phyloP scores from a whole-genome alignment of 53 echinoderm and acorn worm species.

The Pentamera pediparva region DNA sequence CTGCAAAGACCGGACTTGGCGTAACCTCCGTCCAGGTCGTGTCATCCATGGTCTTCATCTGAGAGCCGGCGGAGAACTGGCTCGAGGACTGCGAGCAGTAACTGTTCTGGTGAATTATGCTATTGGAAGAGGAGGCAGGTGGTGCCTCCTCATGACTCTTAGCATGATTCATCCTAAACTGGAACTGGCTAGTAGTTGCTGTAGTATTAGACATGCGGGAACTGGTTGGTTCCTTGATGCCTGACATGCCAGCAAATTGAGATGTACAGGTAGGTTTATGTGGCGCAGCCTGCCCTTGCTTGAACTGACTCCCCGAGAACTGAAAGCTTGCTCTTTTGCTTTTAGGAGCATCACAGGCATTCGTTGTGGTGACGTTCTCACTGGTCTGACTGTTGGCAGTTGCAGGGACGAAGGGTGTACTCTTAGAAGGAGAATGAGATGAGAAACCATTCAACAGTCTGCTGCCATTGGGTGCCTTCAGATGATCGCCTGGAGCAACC shows the following conservation, averaged over 20 bases:
- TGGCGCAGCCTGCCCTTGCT: too few species aligned
- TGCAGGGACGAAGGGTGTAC: too few species aligned
- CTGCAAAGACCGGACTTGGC: slow-evolving; percentile 21
- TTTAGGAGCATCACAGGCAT: too few species aligned
- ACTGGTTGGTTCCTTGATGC: neutral
- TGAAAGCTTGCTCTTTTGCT: too few species aligned
- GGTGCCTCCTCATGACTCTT: neutral
- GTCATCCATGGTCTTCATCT: neutral
- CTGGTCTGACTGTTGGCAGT: too few species aligned
- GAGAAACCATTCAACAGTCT: too few species aligned
- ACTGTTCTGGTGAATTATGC: neutral
- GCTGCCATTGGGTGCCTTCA: too few species aligned
- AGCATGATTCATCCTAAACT: neutral
- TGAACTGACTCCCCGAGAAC: too few species aligned
- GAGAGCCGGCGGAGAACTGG: slow-evolving; percentile 7
- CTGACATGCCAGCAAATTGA: neutral
- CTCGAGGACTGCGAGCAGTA: neutral
- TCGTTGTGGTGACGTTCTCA: too few species aligned
- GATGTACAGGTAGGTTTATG: neutral
- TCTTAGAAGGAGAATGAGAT: neutral
- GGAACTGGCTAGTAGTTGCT: neutral
- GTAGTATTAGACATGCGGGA: neutral
- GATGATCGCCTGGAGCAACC: too few species aligned
- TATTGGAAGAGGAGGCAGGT: neutral
- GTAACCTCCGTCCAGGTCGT: neutral